These are phyloP conservation scores for Planiliza haematocheilus DNA, from an alignment of 2,113 vertebrate species.

Conservation along the genomic window DNA sequence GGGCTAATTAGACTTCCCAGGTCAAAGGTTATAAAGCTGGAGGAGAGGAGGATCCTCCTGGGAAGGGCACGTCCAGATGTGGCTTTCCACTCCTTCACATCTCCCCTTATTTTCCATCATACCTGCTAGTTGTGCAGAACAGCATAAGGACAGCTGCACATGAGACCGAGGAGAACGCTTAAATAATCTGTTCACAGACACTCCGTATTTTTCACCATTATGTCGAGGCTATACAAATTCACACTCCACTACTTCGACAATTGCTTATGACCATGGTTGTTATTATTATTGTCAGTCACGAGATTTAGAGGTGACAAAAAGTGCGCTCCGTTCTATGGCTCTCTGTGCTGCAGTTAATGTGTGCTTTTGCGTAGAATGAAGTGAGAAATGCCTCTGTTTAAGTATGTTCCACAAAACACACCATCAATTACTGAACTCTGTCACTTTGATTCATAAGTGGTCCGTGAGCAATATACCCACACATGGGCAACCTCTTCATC, in stretches of 20 bases:
- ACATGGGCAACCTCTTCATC: slow-evolving; percentile 58
- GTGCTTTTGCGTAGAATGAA: slow-evolving; percentile 22
- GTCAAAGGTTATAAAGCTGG: slow-evolving; percentile 69
- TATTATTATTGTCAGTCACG: slow-evolving; percentile 26
- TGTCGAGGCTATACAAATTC: slow-evolving; percentile 14
- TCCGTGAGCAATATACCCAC: slow-evolving; percentile 52
- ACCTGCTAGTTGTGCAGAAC: slow-evolving; percentile 31
- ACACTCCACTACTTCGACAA: slow-evolving; percentile 15
- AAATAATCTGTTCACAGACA: slow-evolving; percentile 5
- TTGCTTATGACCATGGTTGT: slow-evolving; percentile 21
- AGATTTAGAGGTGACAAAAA: slow-evolving; percentile 30
- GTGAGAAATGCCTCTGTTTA: slow-evolving; percentile 16
- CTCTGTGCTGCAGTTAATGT: slow-evolving; percentile 6
- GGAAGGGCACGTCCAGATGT: slow-evolving; percentile 69
- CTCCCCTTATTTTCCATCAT: slow-evolving; percentile 21
- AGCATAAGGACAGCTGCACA: slow-evolving; percentile 25
- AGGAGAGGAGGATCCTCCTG: slow-evolving; percentile 62
- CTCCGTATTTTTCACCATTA: slow-evolving; percentile 6
- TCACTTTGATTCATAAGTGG: slow-evolving; percentile 68
- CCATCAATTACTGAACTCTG: slow-evolving; percentile 53
- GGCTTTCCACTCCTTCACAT: slow-evolving; percentile 48
- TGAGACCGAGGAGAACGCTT: not conserved
- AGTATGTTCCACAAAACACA: slow-evolving; percentile 43
- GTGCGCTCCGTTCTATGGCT: slow-evolving; percentile 14
- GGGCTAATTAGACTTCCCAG: slow-evolving; percentile 73